These are phyloP conservation scores for Hydractinia symbiolongicarpus DNA, from an alignment of 30 jellyfish, hydroid and myxozoan species.

Conservation along the genomic window DNA sequence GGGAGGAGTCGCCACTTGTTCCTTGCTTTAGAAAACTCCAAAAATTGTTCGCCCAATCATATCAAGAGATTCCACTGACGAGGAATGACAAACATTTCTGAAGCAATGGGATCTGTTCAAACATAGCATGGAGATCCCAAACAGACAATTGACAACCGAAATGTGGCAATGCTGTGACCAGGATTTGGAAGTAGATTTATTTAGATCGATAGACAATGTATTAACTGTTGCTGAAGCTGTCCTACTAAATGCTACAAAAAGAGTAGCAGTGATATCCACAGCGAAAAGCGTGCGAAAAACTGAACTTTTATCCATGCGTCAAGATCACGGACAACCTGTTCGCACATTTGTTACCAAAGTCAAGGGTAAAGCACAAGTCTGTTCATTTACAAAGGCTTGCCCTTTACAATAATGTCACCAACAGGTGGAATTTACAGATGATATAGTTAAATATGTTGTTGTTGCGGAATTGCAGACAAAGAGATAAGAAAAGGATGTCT, in stretches of 20 bases:
- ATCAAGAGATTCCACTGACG: conserved; percentile 15
- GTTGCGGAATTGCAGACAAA: background rate
- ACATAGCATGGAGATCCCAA: conserved; percentile 18
- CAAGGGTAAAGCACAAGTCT: conserved; percentile 12
- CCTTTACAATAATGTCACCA: background rate
- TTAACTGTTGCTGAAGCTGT: background rate
- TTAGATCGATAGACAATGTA: background rate
- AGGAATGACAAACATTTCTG: conserved; percentile 13
- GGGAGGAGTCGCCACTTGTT: background rate
- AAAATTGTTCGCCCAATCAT: conserved; percentile 24
- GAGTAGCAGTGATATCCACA: conserved; percentile 14
- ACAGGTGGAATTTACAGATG: background rate
- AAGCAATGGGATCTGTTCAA: conserved; percentile 18
- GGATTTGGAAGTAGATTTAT: conserved; percentile 7
- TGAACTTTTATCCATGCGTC: conserved; percentile 11
- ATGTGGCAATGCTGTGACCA: conserved; percentile 21
- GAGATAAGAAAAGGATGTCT: conserved; percentile 9
- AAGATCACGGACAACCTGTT: conserved; percentile 14
- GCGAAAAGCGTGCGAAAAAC: conserved; percentile 14
- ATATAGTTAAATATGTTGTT: background rate
- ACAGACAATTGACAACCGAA: conserved; percentile 4
- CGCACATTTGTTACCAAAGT: conserved; percentile 13
- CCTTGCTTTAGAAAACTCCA: background rate
- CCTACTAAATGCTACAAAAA: conserved; percentile 7
- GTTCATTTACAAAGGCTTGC: conserved; percentile 9